Percentiles rank a stretch among this genome's conserved stretches.
Evolutionary conservation across 1,140 invertebrate genomes (phyloP).

Genomic region (Tetramorium simillimum): DNA sequence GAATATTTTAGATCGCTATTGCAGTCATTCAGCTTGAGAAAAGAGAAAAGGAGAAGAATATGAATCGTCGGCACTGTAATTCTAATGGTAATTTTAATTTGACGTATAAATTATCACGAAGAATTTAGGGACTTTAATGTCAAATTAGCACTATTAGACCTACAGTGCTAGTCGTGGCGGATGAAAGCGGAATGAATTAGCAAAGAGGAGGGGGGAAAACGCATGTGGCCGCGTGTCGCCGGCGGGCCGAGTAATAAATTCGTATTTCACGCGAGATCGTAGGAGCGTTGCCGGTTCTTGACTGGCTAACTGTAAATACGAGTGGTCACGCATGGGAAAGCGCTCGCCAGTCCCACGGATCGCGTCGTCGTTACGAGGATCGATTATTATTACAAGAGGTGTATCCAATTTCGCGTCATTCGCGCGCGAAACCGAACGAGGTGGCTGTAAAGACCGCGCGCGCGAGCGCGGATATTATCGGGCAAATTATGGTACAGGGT

Average conservation of each 20-base stretch:
- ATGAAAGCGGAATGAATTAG: slow-evolving; percentile 39
- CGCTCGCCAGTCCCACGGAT: slow-evolving; percentile 44
- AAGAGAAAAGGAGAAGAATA: neutral
- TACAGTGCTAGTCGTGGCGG: neutral
- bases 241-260: slow-evolving; percentile 4
- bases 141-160: slow-evolving; percentile 30
- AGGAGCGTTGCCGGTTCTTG: slow-evolving; percentile 3
- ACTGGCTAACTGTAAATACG: slow-evolving; percentile 45
- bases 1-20: neutral
- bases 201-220: neutral
- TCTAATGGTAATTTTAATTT: neutral
- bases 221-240: slow-evolving; percentile 7
- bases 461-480: neutral
- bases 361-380: slow-evolving; percentile 16
- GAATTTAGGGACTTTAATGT: neutral
- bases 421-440: slow-evolving; percentile 27
- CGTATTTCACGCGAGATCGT: slow-evolving; percentile 33
- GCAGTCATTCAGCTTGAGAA: neutral
- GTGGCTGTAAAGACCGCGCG: neutral
- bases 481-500: slow-evolving; percentile 34
- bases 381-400: slow-evolving; percentile 53
- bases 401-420: slow-evolving; percentile 57
- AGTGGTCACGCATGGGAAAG: slow-evolving; percentile 46
- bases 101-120: slow-evolving; percentile 7
- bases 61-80: neutral